Percentiles rank a stretch among this genome's conserved stretches.
These are phyloP conservation scores for Pachyramphus minor DNA, from an alignment of 2,113 vertebrate species.

Conservation along the genomic window DNA sequence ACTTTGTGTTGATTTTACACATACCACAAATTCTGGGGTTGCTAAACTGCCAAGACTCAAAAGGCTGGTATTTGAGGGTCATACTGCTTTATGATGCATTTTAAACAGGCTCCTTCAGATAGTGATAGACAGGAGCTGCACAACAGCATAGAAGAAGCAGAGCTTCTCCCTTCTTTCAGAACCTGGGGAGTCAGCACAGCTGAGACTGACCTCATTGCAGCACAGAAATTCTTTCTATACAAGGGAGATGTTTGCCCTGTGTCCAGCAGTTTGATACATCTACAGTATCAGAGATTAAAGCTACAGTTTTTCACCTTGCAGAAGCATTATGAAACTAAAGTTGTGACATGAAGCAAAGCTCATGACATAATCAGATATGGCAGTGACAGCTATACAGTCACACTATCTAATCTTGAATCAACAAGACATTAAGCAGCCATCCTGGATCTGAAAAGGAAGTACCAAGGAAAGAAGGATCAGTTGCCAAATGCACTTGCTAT, in stretches of 20 bases:
- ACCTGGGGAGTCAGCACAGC: background rate
- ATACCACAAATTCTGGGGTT: background rate
- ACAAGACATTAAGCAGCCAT: background rate
- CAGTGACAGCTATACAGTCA: background rate
- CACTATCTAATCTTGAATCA: background rate
- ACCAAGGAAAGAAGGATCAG: background rate
- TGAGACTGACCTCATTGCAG: background rate
- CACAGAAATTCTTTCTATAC: background rate
- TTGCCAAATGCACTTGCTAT: background rate
- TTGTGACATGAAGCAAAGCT: background rate
- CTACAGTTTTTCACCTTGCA: background rate
- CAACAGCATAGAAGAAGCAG: background rate
- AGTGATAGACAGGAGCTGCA: background rate
- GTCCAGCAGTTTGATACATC: background rate
- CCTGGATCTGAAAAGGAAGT: background rate
- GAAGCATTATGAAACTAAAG: background rate
- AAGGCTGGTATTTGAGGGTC: background rate
- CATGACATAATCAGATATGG: background rate
- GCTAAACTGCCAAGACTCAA: background rate
- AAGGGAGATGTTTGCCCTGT: background rate
- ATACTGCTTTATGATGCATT: background rate
- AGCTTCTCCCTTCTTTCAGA: background rate
- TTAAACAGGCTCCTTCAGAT: background rate
- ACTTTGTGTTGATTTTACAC: background rate
- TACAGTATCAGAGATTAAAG: background rate